A percentile compares a stretch with the other conserved stretches of the same genome.
Conservation (phyloP, 2,113 vertebrate genomes). For the Neotragus pygmaeus region DNA sequence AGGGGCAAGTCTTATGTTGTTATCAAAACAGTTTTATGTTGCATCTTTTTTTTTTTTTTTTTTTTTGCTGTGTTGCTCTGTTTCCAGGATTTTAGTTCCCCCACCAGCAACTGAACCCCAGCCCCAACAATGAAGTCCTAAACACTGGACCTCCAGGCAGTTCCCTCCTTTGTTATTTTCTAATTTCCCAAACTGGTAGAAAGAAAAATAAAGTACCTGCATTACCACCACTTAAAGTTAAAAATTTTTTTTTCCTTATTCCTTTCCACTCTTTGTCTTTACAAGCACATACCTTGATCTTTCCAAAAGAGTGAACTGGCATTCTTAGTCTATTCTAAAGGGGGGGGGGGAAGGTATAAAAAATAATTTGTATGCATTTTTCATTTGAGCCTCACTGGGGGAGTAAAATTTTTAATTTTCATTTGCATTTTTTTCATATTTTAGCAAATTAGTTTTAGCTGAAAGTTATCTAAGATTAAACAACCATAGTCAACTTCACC, state of each 20-base stretch:
- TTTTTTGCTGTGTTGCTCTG: not conserved
- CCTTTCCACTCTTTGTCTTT: not conserved
- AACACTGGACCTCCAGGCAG: not conserved
- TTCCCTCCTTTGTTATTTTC: not conserved
- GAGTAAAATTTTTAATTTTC: not conserved
- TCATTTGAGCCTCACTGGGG: not conserved
- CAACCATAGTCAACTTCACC: not conserved
- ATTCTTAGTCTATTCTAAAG: slow-evolving; percentile 4
- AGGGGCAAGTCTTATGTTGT: not conserved
- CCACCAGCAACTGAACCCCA: not conserved
- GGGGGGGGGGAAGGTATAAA: not conserved
- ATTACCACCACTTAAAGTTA: not conserved
- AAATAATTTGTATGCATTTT: slow-evolving; percentile 4
- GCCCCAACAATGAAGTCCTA: not conserved
- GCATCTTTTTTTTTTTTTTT: not conserved
- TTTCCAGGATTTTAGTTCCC: not conserved
- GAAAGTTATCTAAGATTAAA: not conserved
- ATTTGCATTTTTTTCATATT: slow-evolving; percentile 5
- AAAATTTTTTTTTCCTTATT: not conserved
- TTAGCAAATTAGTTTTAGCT: slow-evolving; percentile 31
- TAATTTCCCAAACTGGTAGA: not conserved
- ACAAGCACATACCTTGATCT: not conserved
- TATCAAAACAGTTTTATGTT: not conserved
- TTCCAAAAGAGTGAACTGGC: not conserved
- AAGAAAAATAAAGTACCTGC: not conserved